These are phyloP conservation scores for Drosophila yakuba DNA, from an alignment of 1,140 invertebrate genomes.

Conservation along the genomic window DNA sequence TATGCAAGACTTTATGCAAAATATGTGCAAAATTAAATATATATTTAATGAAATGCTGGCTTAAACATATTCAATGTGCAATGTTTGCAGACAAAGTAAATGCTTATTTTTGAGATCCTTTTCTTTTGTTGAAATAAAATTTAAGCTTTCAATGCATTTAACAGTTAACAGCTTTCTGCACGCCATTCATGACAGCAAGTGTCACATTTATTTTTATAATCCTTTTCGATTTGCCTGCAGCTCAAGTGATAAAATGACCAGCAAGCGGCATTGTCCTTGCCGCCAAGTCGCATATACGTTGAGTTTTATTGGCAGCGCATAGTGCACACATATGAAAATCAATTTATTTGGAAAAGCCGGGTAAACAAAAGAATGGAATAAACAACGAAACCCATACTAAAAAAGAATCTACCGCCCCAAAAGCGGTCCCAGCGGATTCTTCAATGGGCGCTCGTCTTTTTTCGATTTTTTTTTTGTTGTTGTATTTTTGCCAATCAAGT, in stretches of 20 bases:
- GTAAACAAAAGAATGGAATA: constrained; percentile 9
- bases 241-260: constrained; percentile 15
- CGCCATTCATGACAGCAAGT: no score
- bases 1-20: no score
- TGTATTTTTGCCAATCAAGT: constrained; percentile 66
- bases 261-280: constrained; percentile 1
- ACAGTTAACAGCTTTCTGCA: no score
- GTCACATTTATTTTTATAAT: not conserved
- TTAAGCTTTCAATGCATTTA: no score
- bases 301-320: constrained; percentile 3
- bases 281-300: constrained; percentile 4
- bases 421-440: constrained; percentile 9
- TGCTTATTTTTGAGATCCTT: no score
- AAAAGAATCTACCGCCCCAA: constrained; percentile 15
- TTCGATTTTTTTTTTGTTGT: constrained; percentile 13
- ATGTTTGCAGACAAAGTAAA: no score
- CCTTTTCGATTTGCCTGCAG: not conserved
- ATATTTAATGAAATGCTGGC: no score
- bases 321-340: constrained; percentile 47
- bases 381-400: constrained; percentile 62
- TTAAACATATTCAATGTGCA: no score
- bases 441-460: constrained; percentile 10
- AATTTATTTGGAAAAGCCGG: constrained; percentile 63
- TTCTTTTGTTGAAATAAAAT: no score
- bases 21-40: no score